Evolutionary conservation across 2,113 vertebrate species (phyloP).

Genomic region (Octodon degus): DNA sequence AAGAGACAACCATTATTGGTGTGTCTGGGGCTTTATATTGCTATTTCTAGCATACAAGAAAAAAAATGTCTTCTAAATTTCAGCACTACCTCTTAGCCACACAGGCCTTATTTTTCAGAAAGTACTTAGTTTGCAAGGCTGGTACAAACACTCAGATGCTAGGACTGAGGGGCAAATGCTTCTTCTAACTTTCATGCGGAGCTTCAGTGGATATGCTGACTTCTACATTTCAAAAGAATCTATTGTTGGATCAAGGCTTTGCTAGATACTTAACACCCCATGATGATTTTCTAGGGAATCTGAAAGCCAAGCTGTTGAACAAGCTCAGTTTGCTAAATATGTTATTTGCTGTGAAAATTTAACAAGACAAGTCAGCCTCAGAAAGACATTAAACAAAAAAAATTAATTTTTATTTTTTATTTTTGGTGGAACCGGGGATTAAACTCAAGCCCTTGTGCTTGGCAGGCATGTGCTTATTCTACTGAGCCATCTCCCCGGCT

Average conservation of each 20-base stretch:
- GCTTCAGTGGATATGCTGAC: not conserved
- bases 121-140: not conserved
- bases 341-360: constrained; percentile 57
- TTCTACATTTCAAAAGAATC: not conserved
- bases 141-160: not conserved
- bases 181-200: not conserved
- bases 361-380: constrained; percentile 47
- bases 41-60: not conserved
- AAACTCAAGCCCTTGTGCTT: no score
- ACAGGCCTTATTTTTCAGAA: not conserved
- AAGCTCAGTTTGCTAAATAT: not conserved
- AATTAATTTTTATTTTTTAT: no score
- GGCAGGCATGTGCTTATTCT: no score
- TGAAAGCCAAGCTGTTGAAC: constrained; percentile 58
- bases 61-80: not conserved
- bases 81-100: not conserved
- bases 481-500: no score
- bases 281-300: constrained; percentile 50
- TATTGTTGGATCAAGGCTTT: not conserved
- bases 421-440: no score
- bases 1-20: constrained; percentile 30
- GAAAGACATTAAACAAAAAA: constrained; percentile 70
- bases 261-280: not conserved
- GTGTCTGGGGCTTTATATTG: not conserved
- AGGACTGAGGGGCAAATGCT: not conserved